phyloP scores from a whole-genome alignment of 2,797 vertebrate genomes.

The Apogon hyalosoma region DNA sequence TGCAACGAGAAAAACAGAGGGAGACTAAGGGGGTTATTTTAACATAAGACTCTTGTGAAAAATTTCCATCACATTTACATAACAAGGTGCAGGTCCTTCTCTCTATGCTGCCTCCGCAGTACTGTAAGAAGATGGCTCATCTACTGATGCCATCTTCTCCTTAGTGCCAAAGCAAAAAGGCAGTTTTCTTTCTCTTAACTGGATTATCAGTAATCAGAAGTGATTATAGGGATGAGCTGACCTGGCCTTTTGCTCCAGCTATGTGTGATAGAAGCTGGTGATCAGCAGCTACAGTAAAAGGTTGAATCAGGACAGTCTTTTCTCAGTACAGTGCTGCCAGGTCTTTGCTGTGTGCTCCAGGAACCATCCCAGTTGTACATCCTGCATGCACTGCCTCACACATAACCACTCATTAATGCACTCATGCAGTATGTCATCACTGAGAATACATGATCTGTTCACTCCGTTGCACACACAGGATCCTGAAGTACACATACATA shows the following conservation, averaged over 20 bases:
- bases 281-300: conserved; percentile 55
- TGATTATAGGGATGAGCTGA: conserved; percentile 70
- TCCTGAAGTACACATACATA: conserved; percentile 12
- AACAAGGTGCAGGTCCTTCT: neutral
- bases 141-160: conserved; percentile 33
- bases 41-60: neutral
- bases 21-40: neutral
- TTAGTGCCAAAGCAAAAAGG: conserved; percentile 50
- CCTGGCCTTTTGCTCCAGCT: conserved; percentile 47
- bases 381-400: neutral
- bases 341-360: conserved; percentile 41
- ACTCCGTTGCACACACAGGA: neutral
- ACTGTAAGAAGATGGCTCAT: conserved; percentile 40
- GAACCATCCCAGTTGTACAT: neutral
- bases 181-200: conserved; percentile 66
- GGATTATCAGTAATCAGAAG: conserved; percentile 79
- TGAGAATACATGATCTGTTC: conserved; percentile 1
- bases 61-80: too few species aligned
- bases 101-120: conserved; percentile 24
- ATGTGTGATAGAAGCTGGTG: conserved; percentile 57
- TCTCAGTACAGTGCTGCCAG: conserved; percentile 55
- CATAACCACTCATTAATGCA: neutral
- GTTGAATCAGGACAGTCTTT: conserved; percentile 38
- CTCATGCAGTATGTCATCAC: neutral
- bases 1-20: too few species aligned